Evolutionary conservation across 2,888 invertebrate species (phyloP), one percentile per base, ranked within the genome.

Genomic region (Hymenopus coronatus): DNA sequence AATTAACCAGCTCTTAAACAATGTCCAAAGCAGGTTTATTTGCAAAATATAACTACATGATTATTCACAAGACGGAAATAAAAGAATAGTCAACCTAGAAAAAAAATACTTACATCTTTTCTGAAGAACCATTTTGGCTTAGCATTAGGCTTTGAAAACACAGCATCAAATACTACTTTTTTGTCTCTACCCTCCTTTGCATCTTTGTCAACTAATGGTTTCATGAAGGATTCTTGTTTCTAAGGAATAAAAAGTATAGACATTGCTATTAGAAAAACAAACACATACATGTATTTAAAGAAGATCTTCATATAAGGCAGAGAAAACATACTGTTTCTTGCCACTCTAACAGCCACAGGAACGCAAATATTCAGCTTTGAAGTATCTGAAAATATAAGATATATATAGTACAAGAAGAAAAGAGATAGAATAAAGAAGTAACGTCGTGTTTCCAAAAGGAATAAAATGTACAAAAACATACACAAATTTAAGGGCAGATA

Each of bases 101-200:
- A 40, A 20, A 27, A 14, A 28, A 9, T 88, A 96, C 97, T 96
- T 95, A 98, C 98, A 94, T 98, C 98, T 94, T 98, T 98, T 90
- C 98, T 96, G 94, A 97, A 97, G 93, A 95, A 96, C 98, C 98
- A 98, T 94, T 97, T 98, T 14, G 98, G 97, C 93, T 98, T 98
- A 92, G 97, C 95, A 93, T 99, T 98, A n/a, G 98, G 96, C 94
- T 99, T 99, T 91, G 98, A 98, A 94, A 99, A 99, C 93, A 97
- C 97, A 90, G 97, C 98, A 93, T 98, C 98, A 92, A 99, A 98
- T 83, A 96, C 95, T 91, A 98, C 98, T 94, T 98, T 98, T 93
- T 98, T 98, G 94, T 99, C 99, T 94, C 98, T 98, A 92, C 99
- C 97, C 95, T 99, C 97, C 93, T 98, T 97, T 91, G 97, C 97